Evolutionary conservation across 2,113 vertebrate genomes (phyloP).

Genomic region (Zingel zingel): DNA sequence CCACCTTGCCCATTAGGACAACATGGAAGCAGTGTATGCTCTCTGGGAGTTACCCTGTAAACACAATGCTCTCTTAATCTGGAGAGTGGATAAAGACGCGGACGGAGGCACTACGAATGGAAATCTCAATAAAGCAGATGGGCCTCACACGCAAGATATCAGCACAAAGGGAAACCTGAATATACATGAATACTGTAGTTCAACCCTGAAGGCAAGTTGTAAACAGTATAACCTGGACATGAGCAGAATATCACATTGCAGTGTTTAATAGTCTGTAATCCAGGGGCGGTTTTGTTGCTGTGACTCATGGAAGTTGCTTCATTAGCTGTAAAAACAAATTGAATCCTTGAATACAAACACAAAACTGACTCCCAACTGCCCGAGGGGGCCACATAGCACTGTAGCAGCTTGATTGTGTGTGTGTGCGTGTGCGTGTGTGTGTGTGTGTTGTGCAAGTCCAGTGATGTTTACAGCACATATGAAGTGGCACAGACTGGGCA

Average conservation of each 20-base stretch:
- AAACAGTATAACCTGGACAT: slow-evolving; percentile 5
- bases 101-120: slow-evolving; percentile 37
- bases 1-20: slow-evolving; percentile 66
- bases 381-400: slow-evolving; percentile 20
- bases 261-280: background rate
- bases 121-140: slow-evolving; percentile 56
- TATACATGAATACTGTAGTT: background rate
- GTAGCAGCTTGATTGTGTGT: slow-evolving; percentile 57
- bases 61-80: slow-evolving; percentile 70
- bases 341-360: slow-evolving; percentile 37
- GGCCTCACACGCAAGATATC: slow-evolving; percentile 37
- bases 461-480: slow-evolving; percentile 76
- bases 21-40: slow-evolving; percentile 64
- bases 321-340: slow-evolving; percentile 33
- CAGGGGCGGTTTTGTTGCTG: slow-evolving; percentile 12
- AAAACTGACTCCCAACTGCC: slow-evolving; percentile 32
- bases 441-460: slow-evolving; percentile 45
- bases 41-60: slow-evolving; percentile 51
- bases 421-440: slow-evolving; percentile 22
- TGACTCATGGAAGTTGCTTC: slow-evolving; percentile 31
- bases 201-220: slow-evolving; percentile 1
- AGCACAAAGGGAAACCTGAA: slow-evolving; percentile 29
- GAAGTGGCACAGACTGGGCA: slow-evolving; percentile 71
- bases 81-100: slow-evolving; percentile 58
- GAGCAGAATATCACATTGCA: background rate